Base-by-base conservation (phyloP, 2,113 vertebrate genomes). In the Gorilla gorilla region DNA sequence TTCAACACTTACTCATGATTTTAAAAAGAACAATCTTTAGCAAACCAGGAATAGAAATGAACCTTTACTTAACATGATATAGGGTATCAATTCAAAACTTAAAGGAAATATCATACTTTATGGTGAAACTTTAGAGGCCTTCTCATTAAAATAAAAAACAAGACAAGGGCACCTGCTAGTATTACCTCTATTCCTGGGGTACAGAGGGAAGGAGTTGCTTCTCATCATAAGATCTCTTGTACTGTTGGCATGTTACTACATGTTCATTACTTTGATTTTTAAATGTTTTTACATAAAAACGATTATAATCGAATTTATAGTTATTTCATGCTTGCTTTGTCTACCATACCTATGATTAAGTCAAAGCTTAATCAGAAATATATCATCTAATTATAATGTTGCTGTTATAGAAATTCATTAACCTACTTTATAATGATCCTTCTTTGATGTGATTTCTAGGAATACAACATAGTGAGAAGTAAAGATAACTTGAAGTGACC, bases 391-490 rank as follows among this genome's bases (percentile, higher is more conserved):
- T 93, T 79, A 73, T 72, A 81, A 89, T 70, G 52, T 80, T 80
- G 55, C 35, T 89, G 66, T 76, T 86, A 90, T 6, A 89, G 78
- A 45, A 85, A 80, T 66, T 45, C 45, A 92, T 57, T 94, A 92
- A 73, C 55, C 83, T 94, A 84, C 52, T 92, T 96, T 70, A 52
- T 40, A 83, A 85, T 83, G 68, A 59, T 84, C 25, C 23, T 89
- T 76, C 81, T 82, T 45, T 85, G 27, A 92, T 94, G 88, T 40
- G 64, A 89, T 76, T 96, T 96, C 88, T 89, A 94, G 73, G 57
- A 85, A 95, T n/a, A 68, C 10, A 61, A 75, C 72, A 85, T 4
- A 64, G 66, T 87, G 55, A 95, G 32, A 96, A 78, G 25, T 84
- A 93, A 90, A 93, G 84, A 80, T 18, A 5, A 38, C 66, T 66